phyloP scores from a whole-genome alignment of 2,888 invertebrate genomes.

The Pseudolycoriella hygida region DNA sequence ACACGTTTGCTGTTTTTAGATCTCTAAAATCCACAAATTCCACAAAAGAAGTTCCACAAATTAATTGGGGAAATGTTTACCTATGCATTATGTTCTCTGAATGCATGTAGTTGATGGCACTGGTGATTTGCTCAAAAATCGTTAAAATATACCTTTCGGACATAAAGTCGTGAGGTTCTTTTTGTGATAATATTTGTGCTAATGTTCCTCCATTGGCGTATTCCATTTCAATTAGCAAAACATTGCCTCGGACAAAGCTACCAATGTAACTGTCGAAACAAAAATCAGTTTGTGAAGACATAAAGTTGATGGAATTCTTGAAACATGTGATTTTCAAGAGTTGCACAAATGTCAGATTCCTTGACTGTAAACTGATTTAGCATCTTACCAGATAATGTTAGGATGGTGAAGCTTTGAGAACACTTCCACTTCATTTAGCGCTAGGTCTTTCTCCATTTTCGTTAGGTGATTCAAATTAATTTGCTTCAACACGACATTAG shows the following conservation, averaged over 20 bases:
- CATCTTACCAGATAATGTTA: conserved; percentile 43
- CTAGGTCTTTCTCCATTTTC: conserved; percentile 44
- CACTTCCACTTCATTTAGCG: conserved; percentile 51
- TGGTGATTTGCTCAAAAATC: conserved; percentile 47
- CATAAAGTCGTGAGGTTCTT: conserved; percentile 29
- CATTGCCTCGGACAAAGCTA: conserved; percentile 52
- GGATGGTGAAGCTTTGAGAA: conserved; percentile 53
- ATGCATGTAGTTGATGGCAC: conserved; percentile 53
- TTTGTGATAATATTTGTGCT: conserved; percentile 39
- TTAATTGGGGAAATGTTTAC: conserved; percentile 16
- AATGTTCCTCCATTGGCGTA: conserved; percentile 60
- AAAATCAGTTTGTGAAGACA: too few relatives aligned
- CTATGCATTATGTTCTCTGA: conserved; percentile 43
- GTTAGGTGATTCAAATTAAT: conserved; percentile 50
- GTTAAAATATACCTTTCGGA: conserved; percentile 43
- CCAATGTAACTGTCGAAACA: conserved; percentile 48
- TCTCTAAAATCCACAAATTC: conserved; percentile 31
- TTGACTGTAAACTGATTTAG: too few relatives aligned
- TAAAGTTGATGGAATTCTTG: too few relatives aligned
- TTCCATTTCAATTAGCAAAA: conserved; percentile 59
- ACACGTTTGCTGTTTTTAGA: conserved; percentile 57
- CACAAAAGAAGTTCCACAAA: too few relatives aligned
- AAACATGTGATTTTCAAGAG: too few relatives aligned
- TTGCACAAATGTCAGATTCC: too few relatives aligned
- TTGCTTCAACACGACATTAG: conserved; percentile 53